These are phyloP conservation scores for Remorina albescens DNA, from an alignment of 2,797 vertebrate species.

Conservation along the genomic window DNA sequence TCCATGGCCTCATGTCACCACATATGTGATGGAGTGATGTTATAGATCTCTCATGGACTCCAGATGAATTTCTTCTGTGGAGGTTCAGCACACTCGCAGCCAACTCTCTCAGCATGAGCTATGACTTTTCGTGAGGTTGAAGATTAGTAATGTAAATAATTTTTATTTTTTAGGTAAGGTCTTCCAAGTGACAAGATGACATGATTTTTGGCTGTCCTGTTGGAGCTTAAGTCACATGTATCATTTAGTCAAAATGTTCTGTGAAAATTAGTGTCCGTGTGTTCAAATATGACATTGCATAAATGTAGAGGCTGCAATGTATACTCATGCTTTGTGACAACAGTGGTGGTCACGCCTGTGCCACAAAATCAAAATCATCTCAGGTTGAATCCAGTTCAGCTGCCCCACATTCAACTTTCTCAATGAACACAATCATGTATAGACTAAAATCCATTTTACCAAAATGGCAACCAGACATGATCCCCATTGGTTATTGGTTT, in stretches of 20 bases:
- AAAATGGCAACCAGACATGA: no score
- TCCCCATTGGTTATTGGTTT: no score
- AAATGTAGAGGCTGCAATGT: background rate
- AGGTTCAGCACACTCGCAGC: background rate
- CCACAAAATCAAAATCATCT: no score
- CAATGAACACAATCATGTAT: background rate
- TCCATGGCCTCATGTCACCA: constrained; percentile 64
- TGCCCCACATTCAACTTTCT: no score
- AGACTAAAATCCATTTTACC: background rate
- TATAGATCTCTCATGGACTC: constrained; percentile 19
- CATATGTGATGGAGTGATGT: constrained; percentile 43
- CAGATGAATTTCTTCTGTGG: constrained; percentile 21
- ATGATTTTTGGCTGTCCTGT: background rate
- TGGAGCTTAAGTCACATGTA: background rate
- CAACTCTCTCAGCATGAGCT: background rate
- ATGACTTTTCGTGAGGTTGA: background rate
- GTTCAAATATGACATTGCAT: background rate
- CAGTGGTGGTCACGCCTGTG: background rate
- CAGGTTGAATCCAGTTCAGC: no score
- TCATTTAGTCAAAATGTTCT: background rate
- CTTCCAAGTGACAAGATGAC: background rate
- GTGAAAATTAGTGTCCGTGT: background rate
- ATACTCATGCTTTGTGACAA: background rate
- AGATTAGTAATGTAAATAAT: background rate
- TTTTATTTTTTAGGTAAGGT: background rate